phyloP scores from a whole-genome alignment of 2,797 vertebrate genomes.

The Dendrocincla tyrannina region DNA sequence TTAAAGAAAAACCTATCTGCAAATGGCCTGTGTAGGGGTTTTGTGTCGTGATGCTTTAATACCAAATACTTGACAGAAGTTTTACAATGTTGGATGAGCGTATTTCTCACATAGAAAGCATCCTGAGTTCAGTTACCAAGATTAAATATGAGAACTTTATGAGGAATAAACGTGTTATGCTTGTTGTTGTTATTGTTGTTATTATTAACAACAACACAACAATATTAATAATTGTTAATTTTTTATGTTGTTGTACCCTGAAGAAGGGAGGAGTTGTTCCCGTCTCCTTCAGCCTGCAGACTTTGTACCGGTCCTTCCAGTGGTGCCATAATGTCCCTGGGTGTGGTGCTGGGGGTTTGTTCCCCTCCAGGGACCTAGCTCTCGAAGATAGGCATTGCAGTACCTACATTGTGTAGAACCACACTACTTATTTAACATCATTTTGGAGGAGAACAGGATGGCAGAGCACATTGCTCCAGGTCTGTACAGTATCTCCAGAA shows the following conservation, averaged over 20 bases:
- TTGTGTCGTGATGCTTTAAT: not conserved
- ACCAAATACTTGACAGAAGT: slow-evolving; percentile 54
- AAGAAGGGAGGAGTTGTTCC: not conserved
- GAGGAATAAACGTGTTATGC: not conserved
- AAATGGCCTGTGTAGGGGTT: not conserved
- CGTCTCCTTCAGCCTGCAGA: not conserved
- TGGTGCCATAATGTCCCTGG: not conserved
- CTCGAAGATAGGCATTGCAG: not conserved
- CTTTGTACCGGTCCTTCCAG: not conserved
- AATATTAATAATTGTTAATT: not conserved
- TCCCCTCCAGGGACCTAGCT: not conserved
- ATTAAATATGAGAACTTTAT: not conserved
- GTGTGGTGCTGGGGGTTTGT: not conserved
- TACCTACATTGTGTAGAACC: not conserved
- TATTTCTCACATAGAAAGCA: not conserved
- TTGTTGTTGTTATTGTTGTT: too few species aligned
- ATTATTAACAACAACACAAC: not conserved
- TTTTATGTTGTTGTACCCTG: not conserved
- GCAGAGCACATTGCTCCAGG: not conserved
- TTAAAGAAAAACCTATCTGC: not conserved
- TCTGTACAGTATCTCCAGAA: not conserved
- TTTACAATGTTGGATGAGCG: slow-evolving; percentile 61
- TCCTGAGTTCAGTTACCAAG: not conserved
- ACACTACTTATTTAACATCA: not conserved
- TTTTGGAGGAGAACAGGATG: not conserved